A percentile compares a stretch with the other conserved stretches of the same genome.
phyloP scores from a whole-genome alignment of 2,113 vertebrate species.

The Grallaria varia region DNA sequence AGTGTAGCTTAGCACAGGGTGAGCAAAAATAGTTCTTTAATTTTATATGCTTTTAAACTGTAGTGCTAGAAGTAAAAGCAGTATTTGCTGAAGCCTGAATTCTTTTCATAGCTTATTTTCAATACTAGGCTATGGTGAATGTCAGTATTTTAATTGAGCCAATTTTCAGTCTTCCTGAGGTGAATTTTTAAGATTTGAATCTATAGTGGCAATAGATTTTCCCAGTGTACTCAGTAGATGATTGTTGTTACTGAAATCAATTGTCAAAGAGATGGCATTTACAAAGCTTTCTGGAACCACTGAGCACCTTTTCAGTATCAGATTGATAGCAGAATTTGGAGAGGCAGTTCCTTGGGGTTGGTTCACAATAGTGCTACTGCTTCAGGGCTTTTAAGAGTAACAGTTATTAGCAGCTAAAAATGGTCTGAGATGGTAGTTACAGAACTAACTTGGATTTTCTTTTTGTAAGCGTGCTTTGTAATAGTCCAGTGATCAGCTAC shows the following conservation, averaged over 20 bases:
- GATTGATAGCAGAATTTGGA: slow-evolving; percentile 43
- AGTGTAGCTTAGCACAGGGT: background rate
- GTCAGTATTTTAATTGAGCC: slow-evolving; percentile 21
- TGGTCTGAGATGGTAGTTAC: background rate
- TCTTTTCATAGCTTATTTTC: slow-evolving; percentile 8
- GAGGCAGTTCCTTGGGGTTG: background rate
- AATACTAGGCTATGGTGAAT: background rate
- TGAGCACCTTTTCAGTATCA: background rate
- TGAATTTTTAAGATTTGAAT: background rate
- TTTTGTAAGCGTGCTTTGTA: background rate
- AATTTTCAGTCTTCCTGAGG: background rate
- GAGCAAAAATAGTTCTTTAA: background rate
- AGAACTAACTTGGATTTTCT: background rate
- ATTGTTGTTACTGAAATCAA: slow-evolving; percentile 19
- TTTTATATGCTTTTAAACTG: background rate
- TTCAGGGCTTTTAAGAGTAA: slow-evolving; percentile 42
- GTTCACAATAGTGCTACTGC: slow-evolving; percentile 1
- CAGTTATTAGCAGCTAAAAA: slow-evolving; percentile 17
- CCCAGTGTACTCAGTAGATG: background rate
- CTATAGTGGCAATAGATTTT: background rate
- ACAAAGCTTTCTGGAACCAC: slow-evolving; percentile 10
- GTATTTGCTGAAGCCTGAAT: background rate
- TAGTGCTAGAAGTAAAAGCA: background rate
- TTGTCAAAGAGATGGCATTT: slow-evolving; percentile 49
- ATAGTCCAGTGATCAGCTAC: background rate